phyloP scores from a whole-genome alignment of 1,140 invertebrate genomes.

The Drosophila mayri region DNA sequence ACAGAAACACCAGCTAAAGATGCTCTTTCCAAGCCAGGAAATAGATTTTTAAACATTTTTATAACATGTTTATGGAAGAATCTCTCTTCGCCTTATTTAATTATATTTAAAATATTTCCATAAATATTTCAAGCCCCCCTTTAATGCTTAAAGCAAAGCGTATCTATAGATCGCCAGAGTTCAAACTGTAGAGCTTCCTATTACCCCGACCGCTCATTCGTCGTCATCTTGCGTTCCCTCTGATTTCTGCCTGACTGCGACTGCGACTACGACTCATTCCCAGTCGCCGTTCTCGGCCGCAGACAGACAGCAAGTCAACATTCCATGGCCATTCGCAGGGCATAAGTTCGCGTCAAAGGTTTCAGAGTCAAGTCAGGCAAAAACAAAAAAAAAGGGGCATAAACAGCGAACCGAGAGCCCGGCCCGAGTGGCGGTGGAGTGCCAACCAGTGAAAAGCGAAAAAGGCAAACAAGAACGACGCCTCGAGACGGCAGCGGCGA shows the following conservation, averaged over 20 bases:
- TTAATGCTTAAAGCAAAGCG: not conserved
- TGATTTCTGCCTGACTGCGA: slow-evolving; percentile 49
- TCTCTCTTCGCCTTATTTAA: no score
- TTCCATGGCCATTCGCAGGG: slow-evolving; percentile 82
- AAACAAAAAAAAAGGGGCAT: slow-evolving; percentile 24
- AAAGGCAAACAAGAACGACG: slow-evolving; percentile 59
- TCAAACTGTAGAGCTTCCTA: slow-evolving; percentile 9
- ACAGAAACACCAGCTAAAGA: not conserved
- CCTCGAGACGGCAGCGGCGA: slow-evolving; percentile 42
- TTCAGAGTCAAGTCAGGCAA: slow-evolving; percentile 60
- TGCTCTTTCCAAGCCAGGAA: slow-evolving; percentile 9
- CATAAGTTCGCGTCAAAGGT: slow-evolving; percentile 83
- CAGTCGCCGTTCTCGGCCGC: slow-evolving; percentile 62
- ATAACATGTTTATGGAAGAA: not conserved
- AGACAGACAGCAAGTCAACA: slow-evolving; percentile 73
- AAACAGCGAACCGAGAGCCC: slow-evolving; percentile 25
- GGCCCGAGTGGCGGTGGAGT: slow-evolving; percentile 25
- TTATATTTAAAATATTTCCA: not conserved
- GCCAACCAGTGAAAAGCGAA: slow-evolving; percentile 61
- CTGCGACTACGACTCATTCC: slow-evolving; percentile 43
- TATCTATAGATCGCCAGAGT: slow-evolving; percentile 7
- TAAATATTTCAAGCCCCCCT: not conserved
- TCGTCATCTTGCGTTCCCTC: slow-evolving; percentile 3
- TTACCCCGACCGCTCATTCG: slow-evolving; percentile 6
- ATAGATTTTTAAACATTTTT: not conserved